phyloP scores from a whole-genome alignment of 1,140 invertebrate genomes.

The Hylaeus volcanicus region DNA sequence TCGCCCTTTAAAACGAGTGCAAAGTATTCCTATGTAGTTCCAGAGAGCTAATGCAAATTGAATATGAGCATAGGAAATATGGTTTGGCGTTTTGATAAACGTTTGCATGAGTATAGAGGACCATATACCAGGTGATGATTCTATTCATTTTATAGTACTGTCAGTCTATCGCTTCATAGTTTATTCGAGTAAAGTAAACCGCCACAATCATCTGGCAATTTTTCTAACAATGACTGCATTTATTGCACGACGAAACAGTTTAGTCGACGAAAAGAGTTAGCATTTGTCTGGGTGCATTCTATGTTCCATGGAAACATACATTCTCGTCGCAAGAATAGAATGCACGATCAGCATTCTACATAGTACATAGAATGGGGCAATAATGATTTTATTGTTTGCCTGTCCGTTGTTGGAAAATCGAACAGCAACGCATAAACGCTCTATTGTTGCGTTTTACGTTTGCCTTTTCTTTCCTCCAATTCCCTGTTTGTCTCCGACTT shows the following conservation, averaged over 20 bases:
- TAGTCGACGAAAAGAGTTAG: background rate
- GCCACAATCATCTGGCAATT: too few species aligned
- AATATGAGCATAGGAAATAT: too few species aligned
- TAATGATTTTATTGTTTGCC: constrained; percentile 32
- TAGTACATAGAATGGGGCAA: background rate
- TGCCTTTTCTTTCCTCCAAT: background rate
- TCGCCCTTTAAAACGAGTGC: too few species aligned
- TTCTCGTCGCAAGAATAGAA: constrained; percentile 8
- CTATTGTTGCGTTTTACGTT: constrained; percentile 8
- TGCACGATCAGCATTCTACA: background rate
- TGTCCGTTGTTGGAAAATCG: constrained; percentile 1
- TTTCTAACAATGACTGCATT: background rate
- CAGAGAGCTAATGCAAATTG: too few species aligned
- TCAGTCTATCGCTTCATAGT: too few species aligned
- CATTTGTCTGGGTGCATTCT: background rate
- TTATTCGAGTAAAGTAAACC: too few species aligned
- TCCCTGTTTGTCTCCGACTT: background rate
- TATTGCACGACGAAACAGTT: background rate
- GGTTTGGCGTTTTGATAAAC: too few species aligned
- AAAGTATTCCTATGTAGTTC: too few species aligned
- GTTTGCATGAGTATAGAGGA: too few species aligned
- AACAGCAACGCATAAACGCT: constrained; percentile 2
- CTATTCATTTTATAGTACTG: too few species aligned
- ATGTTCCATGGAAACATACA: background rate
- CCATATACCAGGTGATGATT: too few species aligned